Conservation (phyloP, 2,888 invertebrate species). For the Sympetrum striolatum region DNA sequence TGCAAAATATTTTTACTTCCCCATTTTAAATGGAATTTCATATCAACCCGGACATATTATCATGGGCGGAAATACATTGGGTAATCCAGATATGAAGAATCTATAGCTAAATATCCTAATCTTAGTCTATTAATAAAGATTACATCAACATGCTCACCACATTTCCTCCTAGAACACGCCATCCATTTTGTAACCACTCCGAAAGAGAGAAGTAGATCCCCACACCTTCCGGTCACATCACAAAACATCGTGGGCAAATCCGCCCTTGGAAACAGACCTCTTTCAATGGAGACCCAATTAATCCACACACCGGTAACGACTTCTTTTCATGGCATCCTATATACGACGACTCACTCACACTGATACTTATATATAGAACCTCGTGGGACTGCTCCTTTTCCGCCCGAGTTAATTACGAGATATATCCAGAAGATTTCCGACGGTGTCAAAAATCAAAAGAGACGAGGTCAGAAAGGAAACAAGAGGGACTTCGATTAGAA, state of each 20-base stretch:
- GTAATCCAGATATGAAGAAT: too few species aligned
- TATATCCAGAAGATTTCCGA: neutral
- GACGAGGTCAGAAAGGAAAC: neutral
- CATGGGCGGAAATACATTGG: too few species aligned
- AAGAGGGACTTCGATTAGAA: neutral
- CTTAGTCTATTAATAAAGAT: too few species aligned
- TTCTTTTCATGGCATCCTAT: neutral
- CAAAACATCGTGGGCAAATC: neutral
- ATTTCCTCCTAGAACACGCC: too few species aligned
- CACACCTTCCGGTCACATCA: neutral
- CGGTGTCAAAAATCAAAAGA: neutral
- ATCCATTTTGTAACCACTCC: neutral
- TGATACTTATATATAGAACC: neutral
- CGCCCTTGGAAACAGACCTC: neutral
- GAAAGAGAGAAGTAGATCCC: neutral
- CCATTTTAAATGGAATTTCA: too few species aligned
- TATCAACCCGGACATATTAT: too few species aligned
- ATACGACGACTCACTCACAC: constrained; percentile 15
- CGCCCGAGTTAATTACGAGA: neutral
- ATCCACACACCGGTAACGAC: neutral
- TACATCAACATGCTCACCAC: too few species aligned
- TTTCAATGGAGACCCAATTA: neutral
- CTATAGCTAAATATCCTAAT: too few species aligned
- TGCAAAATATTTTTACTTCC: too few species aligned
- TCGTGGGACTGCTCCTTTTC: neutral